Evolutionary conservation across 2,797 vertebrate genomes (phyloP), one percentile per base, ranked within the genome.

Genomic region (Paratrypauchen microcephalus): DNA sequence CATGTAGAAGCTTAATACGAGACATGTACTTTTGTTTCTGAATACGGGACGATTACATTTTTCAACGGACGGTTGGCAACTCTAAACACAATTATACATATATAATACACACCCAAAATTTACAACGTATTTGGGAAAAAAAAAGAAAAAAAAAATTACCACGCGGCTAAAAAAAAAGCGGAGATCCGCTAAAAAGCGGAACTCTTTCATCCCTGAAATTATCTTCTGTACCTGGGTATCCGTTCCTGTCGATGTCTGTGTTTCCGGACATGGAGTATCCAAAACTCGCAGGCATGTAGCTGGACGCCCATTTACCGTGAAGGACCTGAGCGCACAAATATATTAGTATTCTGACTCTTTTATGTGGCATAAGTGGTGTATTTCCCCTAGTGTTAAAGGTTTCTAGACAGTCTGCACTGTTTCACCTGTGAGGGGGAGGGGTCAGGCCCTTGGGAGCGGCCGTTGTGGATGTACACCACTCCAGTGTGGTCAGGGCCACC

Each of bases 391-490:
- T 19, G 15, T 8, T 26, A 26, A 26, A 26, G 24, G 24, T 26
- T 26, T 26, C 24, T 26, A 26, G 7, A 18, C 36, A 39, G 36
- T 41, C 39, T 16, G 13, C 41, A 16, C 11, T 5, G 1, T n/a
- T 50, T 71, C 39, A 91, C 90, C 89, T 99, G 97, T 18, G 97
- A 99, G 0, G 95, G 92, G 0, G 86, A 28, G 0, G 84, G 12
- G 64, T 94, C 93, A 2, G 95, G 90, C 3, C 97, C 97, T 0
- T 61, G 73, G 0, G 90, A 60, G 73, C 94, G 86, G 26, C 97
- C 96, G 3, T 98, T 99, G 80, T 97, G 95, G 88, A 99, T 96
- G 74, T 98, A 99, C 68, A 99, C 95, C 58, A 96, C 72, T 2
- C 97, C 97, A 19, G 91, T 87, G 61, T 84, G 93, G 69, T 93